Conservation (phyloP, 2,113 vertebrate species). For the Trinectes maculatus region DNA sequence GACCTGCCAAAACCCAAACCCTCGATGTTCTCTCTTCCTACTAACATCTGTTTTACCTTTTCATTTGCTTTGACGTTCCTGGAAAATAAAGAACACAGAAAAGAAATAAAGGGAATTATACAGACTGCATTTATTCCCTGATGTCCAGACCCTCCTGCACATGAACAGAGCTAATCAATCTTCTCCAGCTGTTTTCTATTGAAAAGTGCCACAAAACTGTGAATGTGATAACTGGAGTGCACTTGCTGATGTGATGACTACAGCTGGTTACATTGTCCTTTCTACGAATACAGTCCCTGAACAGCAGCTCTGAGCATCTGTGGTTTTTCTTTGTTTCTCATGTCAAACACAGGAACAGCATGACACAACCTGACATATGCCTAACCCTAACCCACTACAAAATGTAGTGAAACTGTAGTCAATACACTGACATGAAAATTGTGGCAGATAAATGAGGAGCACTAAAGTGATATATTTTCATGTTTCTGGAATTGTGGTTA, state of each 20-base stretch:
- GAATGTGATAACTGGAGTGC: slow-evolving; percentile 58
- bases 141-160: slow-evolving; percentile 33
- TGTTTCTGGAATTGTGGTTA: too few species aligned
- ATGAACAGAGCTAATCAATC: slow-evolving; percentile 22
- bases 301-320: slow-evolving; percentile 5
- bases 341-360: background rate
- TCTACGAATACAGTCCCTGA: slow-evolving; percentile 29
- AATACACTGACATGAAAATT: too few species aligned
- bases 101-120: slow-evolving; percentile 6
- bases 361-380: too few species aligned
- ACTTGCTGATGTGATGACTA: slow-evolving; percentile 40
- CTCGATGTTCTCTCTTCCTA: background rate
- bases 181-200: slow-evolving; percentile 1
- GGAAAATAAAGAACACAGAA: slow-evolving; percentile 16
- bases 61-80: slow-evolving; percentile 6
- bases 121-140: background rate
- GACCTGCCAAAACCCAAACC: slow-evolving; percentile 23
- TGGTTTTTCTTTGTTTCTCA: background rate
- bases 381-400: too few species aligned
- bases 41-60: slow-evolving; percentile 29
- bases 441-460: background rate
- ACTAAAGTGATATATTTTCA: too few species aligned
- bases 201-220: slow-evolving; percentile 46
- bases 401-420: too few species aligned
- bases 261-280: slow-evolving; percentile 28